Evolutionary conservation across 2,113 vertebrate species (phyloP).

Genomic region (Etheostoma spectabile): DNA sequence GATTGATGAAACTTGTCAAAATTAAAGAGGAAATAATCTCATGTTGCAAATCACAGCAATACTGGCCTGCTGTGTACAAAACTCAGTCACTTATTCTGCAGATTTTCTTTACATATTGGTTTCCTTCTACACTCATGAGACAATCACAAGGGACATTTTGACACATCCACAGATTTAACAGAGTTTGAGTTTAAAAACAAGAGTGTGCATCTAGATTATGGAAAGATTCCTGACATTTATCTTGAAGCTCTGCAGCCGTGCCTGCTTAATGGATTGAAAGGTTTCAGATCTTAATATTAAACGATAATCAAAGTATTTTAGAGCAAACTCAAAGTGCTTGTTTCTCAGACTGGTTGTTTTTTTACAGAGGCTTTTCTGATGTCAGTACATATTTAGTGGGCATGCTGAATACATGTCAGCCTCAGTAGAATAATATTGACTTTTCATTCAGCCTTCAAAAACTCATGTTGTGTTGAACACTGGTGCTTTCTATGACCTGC

Average conservation of each 20-base stretch:
- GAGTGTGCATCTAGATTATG: too few species aligned
- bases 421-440: neutral
- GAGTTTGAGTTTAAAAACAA: too few species aligned
- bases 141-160: too few species aligned
- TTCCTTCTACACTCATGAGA: neutral
- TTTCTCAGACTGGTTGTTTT: neutral
- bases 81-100: too few species aligned
- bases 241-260: neutral
- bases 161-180: neutral
- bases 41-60: neutral
- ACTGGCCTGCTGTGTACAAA: neutral
- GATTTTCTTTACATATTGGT: neutral
- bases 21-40: neutral
- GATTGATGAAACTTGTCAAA: neutral
- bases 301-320: neutral
- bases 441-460: neutral
- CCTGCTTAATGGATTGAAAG: neutral
- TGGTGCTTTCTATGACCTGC: constrained; percentile 2
- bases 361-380: neutral
- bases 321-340: neutral
- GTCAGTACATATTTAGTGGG: neutral
- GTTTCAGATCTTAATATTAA: neutral
- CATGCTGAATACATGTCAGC: neutral
- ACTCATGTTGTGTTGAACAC: neutral
- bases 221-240: neutral